Evolutionary conservation across 2,797 vertebrate species (phyloP).

Genomic region (Lycodopsis pacificus): DNA sequence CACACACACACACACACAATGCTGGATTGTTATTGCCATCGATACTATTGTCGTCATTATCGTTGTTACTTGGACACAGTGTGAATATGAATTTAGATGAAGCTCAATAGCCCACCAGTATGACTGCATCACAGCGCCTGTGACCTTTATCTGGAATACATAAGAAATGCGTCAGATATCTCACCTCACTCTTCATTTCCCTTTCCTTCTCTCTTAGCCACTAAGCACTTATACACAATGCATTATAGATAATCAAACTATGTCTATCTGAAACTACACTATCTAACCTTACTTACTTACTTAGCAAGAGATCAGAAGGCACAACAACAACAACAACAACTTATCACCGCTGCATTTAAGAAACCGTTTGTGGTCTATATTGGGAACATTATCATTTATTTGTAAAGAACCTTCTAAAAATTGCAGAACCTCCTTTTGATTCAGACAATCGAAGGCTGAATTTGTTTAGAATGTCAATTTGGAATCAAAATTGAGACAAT

Average conservation of each 20-base stretch:
- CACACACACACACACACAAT: neutral
- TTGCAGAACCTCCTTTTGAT: neutral
- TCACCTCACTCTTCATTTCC: constrained; percentile 9
- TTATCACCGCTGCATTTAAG: no score
- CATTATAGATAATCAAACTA: neutral
- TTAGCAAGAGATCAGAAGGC: no score
- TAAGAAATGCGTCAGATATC: constrained; percentile 12
- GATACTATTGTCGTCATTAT: constrained; percentile 1
- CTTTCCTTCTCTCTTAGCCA: neutral
- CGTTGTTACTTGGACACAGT: neutral
- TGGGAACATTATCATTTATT: no score
- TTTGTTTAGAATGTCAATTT: neutral
- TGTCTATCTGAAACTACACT: no score
- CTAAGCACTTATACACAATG: neutral
- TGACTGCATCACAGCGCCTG: constrained; percentile 1
- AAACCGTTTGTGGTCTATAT: no score
- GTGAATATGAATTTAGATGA: constrained; percentile 23
- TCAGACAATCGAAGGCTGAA: neutral
- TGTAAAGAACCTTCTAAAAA: neutral
- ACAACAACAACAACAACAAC: no score
- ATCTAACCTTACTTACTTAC: no score
- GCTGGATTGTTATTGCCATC: neutral
- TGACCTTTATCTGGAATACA: constrained; percentile 29
- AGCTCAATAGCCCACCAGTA: neutral
- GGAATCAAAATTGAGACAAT: neutral